Evolutionary conservation across 2,888 invertebrate species (phyloP), one percentile per base, ranked within the genome.

Genomic region (Aspidiotus destructor): DNA sequence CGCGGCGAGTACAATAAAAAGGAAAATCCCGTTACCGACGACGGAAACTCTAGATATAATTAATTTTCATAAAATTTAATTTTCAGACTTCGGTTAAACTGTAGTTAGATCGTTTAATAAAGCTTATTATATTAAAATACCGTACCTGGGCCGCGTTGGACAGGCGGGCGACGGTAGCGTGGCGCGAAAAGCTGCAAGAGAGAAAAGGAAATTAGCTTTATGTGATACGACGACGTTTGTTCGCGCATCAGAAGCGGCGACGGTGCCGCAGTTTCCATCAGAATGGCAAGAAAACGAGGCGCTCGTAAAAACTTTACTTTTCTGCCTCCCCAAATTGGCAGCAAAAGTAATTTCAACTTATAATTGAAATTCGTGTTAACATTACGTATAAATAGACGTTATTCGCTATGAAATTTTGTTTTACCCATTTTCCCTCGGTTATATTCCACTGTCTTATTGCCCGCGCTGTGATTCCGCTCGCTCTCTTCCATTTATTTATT

Each of bases 281-380:
- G 63, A 41, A 48, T 53, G 53, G 63, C 62, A 40, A 10, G 62
- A 8, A 62, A 41, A 48, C 13, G 48, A 52, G 48, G 52, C 48
- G 63, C 53, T 63, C 63, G 63, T 63, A 63, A 63, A 63, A 63
- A 63, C 63, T 63, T 63, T 63, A 63, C 63, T 63, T 63, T 63
- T 63, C 63, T 63, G 63, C 63, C 63, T 63, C 63, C 63, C 63
- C 53, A 52, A 63, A 63, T 53, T 63, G 52, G 63, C 53, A 63
- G 57, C 65, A 57, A 65, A 65, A 65, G 65, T 65, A 65, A 65
- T 65, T 65, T 65, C 54, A 65, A 65, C 65, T 65, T 65, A 65
- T 65, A 65, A 65, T 65, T 65, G 65, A 65, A 65, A 65, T 65
- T 65, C 65, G 65, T 65, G 55, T 58, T 65, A 57, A 55, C 58